Percentiles rank a stretch among this genome's conserved stretches.
Conservation (phyloP, 1,140 invertebrate species). For the Vollenhovia emeryi region DNA sequence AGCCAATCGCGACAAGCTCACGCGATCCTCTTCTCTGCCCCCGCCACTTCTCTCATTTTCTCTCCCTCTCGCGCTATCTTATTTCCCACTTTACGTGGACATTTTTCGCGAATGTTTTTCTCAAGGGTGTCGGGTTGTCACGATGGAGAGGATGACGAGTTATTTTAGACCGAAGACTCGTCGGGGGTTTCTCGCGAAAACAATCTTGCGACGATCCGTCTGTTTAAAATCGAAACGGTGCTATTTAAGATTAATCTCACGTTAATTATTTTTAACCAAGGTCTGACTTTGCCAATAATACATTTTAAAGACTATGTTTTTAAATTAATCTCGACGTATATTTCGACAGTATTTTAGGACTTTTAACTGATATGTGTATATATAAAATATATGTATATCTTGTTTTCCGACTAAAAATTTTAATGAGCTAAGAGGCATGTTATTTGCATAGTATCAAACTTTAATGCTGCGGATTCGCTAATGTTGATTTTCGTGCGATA, state of each 20-base stretch:
- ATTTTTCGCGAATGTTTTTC: constrained; percentile 33
- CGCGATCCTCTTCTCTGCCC: constrained; percentile 7
- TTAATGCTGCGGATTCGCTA: background rate
- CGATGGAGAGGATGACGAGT: background rate
- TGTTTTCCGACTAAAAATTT: background rate
- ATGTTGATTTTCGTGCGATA: constrained; percentile 11
- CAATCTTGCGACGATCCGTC: background rate
- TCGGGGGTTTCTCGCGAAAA: constrained; percentile 1
- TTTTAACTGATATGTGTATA: background rate
- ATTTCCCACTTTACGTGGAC: background rate
- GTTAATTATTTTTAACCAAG: background rate
- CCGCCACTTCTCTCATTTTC: background rate
- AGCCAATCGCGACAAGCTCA: constrained; percentile 56
- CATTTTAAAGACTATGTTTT: background rate
- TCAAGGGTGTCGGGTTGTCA: background rate
- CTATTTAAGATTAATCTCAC: background rate
- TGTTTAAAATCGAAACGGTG: background rate
- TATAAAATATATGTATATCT: no score
- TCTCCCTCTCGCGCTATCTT: background rate
- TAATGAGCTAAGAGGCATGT: background rate
- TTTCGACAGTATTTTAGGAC: background rate
- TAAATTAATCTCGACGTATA: background rate
- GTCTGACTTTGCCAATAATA: background rate
- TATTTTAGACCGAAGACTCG: background rate
- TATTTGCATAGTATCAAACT: background rate